These are phyloP conservation scores for Apteryx owenii DNA, from an alignment of 2,113 vertebrate genomes.

Conservation along the genomic window DNA sequence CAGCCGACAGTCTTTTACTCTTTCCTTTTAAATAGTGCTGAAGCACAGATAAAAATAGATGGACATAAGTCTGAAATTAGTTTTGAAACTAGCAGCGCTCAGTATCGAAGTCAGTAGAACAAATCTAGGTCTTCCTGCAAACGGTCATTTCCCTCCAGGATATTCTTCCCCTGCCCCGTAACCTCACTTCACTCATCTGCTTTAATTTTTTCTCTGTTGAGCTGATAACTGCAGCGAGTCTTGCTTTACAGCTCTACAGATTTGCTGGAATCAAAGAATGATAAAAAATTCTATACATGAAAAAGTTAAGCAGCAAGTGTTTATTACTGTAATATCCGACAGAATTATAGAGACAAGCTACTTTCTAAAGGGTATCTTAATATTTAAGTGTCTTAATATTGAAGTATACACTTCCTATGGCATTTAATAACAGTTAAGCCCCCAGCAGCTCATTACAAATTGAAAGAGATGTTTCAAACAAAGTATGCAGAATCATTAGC, in stretches of 20 bases:
- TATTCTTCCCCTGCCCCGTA: conserved; percentile 40
- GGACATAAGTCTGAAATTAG: conserved; percentile 36
- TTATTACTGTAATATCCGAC: neutral
- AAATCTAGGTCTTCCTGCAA: conserved; percentile 66
- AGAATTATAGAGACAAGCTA: neutral
- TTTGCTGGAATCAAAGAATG: neutral
- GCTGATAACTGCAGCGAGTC: conserved; percentile 12
- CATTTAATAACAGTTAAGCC: neutral
- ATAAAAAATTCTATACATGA: neutral
- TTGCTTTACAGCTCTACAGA: neutral
- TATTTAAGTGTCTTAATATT: neutral
- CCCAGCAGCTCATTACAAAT: neutral
- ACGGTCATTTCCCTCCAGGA: conserved; percentile 47
- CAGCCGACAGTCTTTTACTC: neutral
- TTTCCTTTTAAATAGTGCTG: conserved; percentile 29
- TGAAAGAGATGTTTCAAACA: neutral
- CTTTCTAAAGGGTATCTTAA: neutral
- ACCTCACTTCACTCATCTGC: conserved; percentile 49
- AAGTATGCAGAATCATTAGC: neutral
- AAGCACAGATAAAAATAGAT: conserved; percentile 39
- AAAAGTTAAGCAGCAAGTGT: neutral
- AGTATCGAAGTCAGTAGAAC: conserved; percentile 50
- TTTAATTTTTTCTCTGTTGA: conserved; percentile 54
- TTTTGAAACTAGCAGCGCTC: conserved; percentile 51
- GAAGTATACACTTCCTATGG: neutral